A percentile compares a stretch with the other conserved stretches of the same genome.
Conservation (phyloP, 1,140 invertebrate species). For the Drosophila ananassae region DNA sequence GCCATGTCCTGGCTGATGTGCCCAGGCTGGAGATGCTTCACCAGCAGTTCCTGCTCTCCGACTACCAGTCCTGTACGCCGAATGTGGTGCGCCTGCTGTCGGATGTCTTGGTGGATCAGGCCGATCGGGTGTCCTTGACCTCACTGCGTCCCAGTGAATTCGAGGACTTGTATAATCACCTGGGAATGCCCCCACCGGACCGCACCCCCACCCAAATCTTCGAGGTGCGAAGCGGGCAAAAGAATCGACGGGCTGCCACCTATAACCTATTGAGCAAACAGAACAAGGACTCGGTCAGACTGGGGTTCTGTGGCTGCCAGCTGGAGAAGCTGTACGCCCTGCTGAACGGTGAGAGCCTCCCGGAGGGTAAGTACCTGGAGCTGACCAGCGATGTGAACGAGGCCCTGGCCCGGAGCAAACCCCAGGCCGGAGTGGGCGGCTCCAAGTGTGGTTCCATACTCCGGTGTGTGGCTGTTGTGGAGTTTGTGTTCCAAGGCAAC, state of each 20-base stretch:
- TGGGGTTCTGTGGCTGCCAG: slow-evolving; percentile 56
- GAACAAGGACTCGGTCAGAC: slow-evolving; percentile 22
- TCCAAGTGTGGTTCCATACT: slow-evolving; percentile 89
- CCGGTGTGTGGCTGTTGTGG: slow-evolving; percentile 92
- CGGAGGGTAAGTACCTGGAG: slow-evolving; percentile 68
- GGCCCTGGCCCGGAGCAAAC: slow-evolving; percentile 88
- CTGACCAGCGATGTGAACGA: slow-evolving; percentile 89
- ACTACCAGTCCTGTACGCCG: slow-evolving; percentile 25
- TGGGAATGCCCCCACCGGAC: slow-evolving; percentile 26
- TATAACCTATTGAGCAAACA: slow-evolving; percentile 22
- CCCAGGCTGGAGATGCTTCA: slow-evolving; percentile 56
- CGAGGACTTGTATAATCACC: slow-evolving; percentile 29
- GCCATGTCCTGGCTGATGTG: slow-evolving; percentile 42
- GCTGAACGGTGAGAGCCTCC: slow-evolving; percentile 26
- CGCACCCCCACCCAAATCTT: slow-evolving; percentile 47
- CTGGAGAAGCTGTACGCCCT: slow-evolving; percentile 55
- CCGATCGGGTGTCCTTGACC: slow-evolving; percentile 38
- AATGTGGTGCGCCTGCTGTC: slow-evolving; percentile 57
- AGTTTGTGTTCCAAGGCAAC: slow-evolving; percentile 87
- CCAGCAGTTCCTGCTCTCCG: slow-evolving; percentile 24
- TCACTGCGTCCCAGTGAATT: slow-evolving; percentile 39
- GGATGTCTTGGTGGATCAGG: slow-evolving; percentile 64
- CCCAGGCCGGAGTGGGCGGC: slow-evolving; percentile 89
- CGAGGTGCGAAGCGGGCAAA: slow-evolving; percentile 31
- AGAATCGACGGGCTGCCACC: slow-evolving; percentile 22